Percentiles rank a stretch among this genome's conserved stretches.
phyloP scores from a whole-genome alignment of 2,113 vertebrate species.

The Chauna torquata region DNA sequence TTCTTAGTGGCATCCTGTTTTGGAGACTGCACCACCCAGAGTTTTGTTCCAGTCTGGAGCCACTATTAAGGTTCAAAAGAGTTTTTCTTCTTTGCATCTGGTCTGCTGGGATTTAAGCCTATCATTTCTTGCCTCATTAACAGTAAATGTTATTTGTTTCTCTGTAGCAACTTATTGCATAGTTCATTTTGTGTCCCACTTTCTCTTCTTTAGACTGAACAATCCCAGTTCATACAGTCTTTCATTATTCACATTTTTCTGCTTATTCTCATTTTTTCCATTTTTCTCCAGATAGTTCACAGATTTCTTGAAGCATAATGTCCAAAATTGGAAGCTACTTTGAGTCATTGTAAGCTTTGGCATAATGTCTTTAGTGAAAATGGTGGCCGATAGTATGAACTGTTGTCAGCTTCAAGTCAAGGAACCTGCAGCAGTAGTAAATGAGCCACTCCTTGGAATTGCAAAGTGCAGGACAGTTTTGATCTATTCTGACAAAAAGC shows the following conservation, averaged over 20 bases:
- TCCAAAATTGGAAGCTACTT: neutral
- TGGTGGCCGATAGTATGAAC: neutral
- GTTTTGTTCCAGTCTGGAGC: neutral
- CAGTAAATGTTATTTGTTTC: neutral
- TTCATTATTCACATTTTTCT: neutral
- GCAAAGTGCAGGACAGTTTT: neutral
- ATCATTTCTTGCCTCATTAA: neutral
- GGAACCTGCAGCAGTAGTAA: neutral
- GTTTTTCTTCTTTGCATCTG: neutral
- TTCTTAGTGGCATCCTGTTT: neutral
- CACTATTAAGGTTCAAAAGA: neutral
- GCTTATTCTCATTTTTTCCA: neutral
- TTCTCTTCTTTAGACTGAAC: neutral
- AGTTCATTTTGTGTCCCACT: neutral
- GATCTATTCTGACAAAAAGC: neutral
- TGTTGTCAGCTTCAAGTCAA: neutral
- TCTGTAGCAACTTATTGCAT: neutral
- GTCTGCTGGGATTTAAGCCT: neutral
- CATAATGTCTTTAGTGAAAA: neutral
- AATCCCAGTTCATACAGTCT: neutral
- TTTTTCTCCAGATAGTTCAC: neutral
- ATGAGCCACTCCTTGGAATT: neutral
- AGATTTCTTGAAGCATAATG: neutral
- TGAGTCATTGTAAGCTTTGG: neutral
- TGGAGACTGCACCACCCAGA: neutral